phyloP scores from a whole-genome alignment of 2,888 invertebrate species.

The Spicauda simplicius region DNA sequence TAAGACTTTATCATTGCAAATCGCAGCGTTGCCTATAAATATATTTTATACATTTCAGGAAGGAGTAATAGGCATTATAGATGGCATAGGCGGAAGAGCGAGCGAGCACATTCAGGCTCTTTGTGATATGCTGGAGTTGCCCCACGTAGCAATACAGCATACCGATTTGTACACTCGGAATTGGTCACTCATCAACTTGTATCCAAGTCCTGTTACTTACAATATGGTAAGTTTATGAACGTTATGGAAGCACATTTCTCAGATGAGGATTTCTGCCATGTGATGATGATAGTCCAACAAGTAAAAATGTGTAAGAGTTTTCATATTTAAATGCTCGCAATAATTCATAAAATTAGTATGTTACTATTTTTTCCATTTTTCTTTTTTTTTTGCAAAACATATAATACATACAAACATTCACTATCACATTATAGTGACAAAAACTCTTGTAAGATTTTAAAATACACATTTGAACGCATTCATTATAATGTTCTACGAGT shows the following conservation, averaged over 20 bases:
- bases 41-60: slow-evolving; percentile 67
- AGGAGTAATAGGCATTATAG: slow-evolving; percentile 93
- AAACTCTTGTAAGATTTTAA: too few species aligned
- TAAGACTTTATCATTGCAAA: neutral
- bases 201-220: slow-evolving; percentile 83
- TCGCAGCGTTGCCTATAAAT: neutral
- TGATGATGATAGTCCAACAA: too few species aligned
- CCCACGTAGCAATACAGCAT: slow-evolving; percentile 92
- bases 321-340: too few species aligned
- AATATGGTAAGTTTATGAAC: slow-evolving; percentile 58
- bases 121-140: slow-evolving; percentile 93
- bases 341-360: too few species aligned
- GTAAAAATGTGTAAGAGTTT: too few species aligned
- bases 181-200: slow-evolving; percentile 88
- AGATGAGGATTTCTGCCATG: too few species aligned
- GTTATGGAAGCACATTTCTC: neutral
- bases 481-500: too few species aligned
- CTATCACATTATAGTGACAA: too few species aligned
- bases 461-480: too few species aligned
- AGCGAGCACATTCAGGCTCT: slow-evolving; percentile 93
- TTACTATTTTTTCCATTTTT: too few species aligned
- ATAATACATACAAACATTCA: too few species aligned
- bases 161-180: slow-evolving; percentile 82
- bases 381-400: too few species aligned
- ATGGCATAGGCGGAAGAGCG: slow-evolving; percentile 89